Percentiles rank a stretch among this genome's conserved stretches.
These are phyloP conservation scores for Vanacampus margaritifer DNA, from an alignment of 2,113 vertebrate species.

Conservation along the genomic window DNA sequence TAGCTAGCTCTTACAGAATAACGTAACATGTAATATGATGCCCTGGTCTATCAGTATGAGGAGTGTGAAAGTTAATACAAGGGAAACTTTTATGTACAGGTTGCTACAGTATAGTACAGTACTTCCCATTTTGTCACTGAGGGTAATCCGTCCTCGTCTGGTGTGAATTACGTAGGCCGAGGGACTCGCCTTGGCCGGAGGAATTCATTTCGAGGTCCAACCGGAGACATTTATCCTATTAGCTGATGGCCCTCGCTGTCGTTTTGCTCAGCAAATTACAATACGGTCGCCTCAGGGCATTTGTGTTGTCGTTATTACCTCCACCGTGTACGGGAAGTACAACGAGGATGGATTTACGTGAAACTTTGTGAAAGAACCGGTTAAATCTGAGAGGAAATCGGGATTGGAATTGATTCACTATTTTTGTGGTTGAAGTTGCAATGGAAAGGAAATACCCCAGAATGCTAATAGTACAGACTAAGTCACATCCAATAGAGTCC, in stretches of 20 bases:
- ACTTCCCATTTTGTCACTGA: slow-evolving; percentile 34
- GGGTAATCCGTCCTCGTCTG: slow-evolving; percentile 51
- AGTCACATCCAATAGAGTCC: no score
- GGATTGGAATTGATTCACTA: no score
- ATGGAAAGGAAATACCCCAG: no score
- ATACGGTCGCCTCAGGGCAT: slow-evolving; percentile 27
- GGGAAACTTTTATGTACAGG: neutral
- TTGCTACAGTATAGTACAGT: neutral
- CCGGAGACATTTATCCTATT: slow-evolving; percentile 57
- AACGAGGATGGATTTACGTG: neutral
- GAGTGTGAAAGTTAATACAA: no score
- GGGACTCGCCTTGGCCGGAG: slow-evolving; percentile 38
- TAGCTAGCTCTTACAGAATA: no score
- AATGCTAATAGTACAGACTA: no score
- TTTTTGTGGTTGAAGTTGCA: no score
- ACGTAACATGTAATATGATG: no score
- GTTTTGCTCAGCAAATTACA: slow-evolving; percentile 50
- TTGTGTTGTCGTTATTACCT: slow-evolving; percentile 7
- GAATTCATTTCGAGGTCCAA: slow-evolving; percentile 62
- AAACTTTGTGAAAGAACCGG: neutral
- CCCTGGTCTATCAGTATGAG: no score
- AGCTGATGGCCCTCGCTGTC: slow-evolving; percentile 44
- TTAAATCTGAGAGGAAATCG: neutral
- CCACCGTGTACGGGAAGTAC: neutral
- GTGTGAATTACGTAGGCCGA: slow-evolving; percentile 37